phyloP scores from a whole-genome alignment of 2,797 vertebrate species.

The Acanthurus tractus region DNA sequence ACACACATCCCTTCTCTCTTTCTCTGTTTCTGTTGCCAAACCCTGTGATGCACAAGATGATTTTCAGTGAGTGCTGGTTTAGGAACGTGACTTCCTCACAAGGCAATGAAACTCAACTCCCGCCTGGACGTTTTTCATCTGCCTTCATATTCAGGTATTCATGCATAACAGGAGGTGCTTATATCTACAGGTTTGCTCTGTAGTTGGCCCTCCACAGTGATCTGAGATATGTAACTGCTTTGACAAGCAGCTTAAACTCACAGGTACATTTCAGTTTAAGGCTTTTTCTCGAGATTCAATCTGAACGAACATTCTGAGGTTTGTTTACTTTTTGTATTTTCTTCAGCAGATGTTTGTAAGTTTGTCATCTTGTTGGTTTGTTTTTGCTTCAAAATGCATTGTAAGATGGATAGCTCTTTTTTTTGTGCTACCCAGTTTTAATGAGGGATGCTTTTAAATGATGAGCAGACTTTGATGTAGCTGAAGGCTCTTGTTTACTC shows the following conservation, averaged over 20 bases:
- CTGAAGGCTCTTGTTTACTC: neutral
- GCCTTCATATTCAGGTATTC: conserved; percentile 58
- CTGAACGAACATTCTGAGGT: conserved; percentile 18
- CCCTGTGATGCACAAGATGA: conserved; percentile 32
- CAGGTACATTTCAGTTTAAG: neutral
- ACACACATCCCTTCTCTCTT: neutral
- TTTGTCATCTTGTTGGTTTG: conserved; percentile 12
- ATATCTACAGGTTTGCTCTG: conserved; percentile 5
- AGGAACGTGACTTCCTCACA: conserved; percentile 71
- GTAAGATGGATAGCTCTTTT: conserved; percentile 5
- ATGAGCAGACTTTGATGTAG: conserved; percentile 23
- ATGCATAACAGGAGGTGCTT: conserved; percentile 8
- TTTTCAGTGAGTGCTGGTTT: conserved; percentile 43
- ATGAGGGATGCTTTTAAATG: conserved; percentile 45
- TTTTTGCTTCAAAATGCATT: conserved; percentile 7
- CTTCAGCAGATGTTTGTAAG: conserved; percentile 12
- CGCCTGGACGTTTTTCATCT: conserved; percentile 61
- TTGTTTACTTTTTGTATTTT: conserved; percentile 14
- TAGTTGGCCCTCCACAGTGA: neutral
- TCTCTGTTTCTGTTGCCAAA: conserved; percentile 40
- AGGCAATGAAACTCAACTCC: conserved; percentile 56
- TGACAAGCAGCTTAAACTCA: neutral
- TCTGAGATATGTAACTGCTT: conserved; percentile 2
- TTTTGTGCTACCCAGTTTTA: conserved; percentile 16
- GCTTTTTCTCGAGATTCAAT: neutral